Percentiles rank a stretch among this genome's conserved stretches.
Evolutionary conservation across 2,113 vertebrate species (phyloP).

Genomic region (Sebastes schlegelii): DNA sequence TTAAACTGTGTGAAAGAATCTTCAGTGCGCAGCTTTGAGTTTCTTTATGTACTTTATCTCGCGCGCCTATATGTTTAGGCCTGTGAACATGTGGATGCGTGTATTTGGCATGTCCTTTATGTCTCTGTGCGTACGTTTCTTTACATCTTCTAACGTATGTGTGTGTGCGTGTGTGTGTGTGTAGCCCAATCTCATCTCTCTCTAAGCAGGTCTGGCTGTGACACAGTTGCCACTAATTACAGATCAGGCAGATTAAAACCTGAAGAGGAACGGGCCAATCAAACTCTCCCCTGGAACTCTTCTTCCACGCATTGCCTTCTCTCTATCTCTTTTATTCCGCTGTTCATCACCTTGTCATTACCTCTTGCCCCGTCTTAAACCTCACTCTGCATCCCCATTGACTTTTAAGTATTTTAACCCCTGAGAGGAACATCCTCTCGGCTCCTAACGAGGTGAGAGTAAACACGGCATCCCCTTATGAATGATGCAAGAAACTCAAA

Average conservation of each 20-base stretch:
- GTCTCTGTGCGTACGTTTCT: background rate
- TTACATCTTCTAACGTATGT: background rate
- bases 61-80: background rate
- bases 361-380: constrained; percentile 15
- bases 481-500: constrained; percentile 20
- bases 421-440: background rate
- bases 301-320: constrained; percentile 3
- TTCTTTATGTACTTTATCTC: background rate
- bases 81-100: background rate
- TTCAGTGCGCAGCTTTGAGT: constrained; percentile 15
- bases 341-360: constrained; percentile 10
- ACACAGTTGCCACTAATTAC: constrained; percentile 64
- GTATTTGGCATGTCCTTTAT: background rate
- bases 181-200: constrained; percentile 14
- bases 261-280: constrained; percentile 63
- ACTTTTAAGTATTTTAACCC: constrained; percentile 8
- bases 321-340: constrained; percentile 12
- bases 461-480: background rate
- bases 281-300: constrained; percentile 62
- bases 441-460: background rate
- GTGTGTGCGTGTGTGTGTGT: constrained; percentile 5
- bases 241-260: constrained; percentile 73
- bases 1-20: constrained; percentile 41
- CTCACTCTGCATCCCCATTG: constrained; percentile 7
- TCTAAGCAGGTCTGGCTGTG: constrained; percentile 54